These are phyloP conservation scores for Chionoecetes opilio DNA, from an alignment of 1,140 invertebrate species.

Conservation along the genomic window DNA sequence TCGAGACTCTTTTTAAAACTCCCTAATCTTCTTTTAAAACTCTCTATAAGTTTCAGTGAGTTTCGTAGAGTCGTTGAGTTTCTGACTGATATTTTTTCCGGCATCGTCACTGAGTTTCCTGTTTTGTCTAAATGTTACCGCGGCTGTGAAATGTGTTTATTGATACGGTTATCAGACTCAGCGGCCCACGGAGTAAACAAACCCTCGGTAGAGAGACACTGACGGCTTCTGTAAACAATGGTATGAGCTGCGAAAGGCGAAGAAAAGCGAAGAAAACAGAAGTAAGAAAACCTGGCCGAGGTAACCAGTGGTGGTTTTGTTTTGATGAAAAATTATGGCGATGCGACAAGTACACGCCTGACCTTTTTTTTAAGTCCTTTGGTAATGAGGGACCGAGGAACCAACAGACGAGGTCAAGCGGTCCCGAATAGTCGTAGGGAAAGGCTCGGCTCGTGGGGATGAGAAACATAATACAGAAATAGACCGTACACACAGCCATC, in stretches of 20 bases:
- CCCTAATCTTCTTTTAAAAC: no score
- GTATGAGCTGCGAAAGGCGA: background rate
- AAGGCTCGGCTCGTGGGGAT: background rate
- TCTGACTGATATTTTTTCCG: background rate
- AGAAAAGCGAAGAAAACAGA: background rate
- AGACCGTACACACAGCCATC: background rate
- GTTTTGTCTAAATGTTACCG: background rate
- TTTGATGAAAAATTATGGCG: background rate
- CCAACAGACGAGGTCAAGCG: background rate
- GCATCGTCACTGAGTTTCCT: background rate
- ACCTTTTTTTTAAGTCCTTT: background rate
- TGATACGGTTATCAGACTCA: constrained; percentile 6
- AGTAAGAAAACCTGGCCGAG: background rate
- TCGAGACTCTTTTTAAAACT: no score
- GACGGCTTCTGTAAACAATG: background rate
- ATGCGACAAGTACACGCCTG: background rate
- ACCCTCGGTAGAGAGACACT: background rate
- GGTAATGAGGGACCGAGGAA: background rate
- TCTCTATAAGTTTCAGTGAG: background rate
- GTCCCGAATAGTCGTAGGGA: background rate
- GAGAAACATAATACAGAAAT: background rate
- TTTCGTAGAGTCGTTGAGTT: background rate
- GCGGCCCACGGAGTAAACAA: constrained; percentile 1
- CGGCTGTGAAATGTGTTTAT: background rate
- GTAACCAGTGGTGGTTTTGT: background rate